Conservation (phyloP, 1,140 invertebrate species). For the Microplitis mediator region DNA sequence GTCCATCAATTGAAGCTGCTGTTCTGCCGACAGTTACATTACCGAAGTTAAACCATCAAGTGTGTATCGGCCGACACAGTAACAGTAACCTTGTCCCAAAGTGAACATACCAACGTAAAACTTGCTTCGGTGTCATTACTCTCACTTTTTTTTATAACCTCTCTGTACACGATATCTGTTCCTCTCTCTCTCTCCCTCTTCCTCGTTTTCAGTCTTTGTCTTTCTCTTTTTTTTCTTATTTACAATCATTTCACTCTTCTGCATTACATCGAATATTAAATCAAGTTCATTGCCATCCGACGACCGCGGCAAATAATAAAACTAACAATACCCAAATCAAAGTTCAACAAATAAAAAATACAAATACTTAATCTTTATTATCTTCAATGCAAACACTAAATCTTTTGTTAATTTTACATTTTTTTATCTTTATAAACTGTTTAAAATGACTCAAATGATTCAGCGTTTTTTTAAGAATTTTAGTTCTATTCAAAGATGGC, state of each 20-base stretch:
- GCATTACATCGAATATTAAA: not conserved
- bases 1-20: not conserved
- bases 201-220: not conserved
- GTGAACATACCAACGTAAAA: slow-evolving; percentile 24
- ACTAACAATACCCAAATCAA: not conserved
- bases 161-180: not conserved
- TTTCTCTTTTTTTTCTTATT: not conserved
- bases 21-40: slow-evolving; percentile 22
- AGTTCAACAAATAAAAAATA: not conserved
- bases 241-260: not conserved
- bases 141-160: slow-evolving; percentile 8
- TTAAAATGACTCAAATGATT: too few relatives aligned
- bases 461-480: too few relatives aligned
- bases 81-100: slow-evolving; percentile 43
- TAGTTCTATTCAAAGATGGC: too few relatives aligned
- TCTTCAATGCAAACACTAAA: too few relatives aligned
- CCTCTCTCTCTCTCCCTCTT: not conserved
- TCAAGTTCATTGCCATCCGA: slow-evolving; percentile 11
- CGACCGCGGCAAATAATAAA: too few relatives aligned
- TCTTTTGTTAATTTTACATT: too few relatives aligned
- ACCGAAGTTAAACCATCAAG: slow-evolving; percentile 10
- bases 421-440: too few relatives aligned
- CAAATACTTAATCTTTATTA: too few relatives aligned
- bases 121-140: slow-evolving; percentile 19
- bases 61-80: slow-evolving; percentile 38